Conservation (phyloP, 1,140 invertebrate genomes). For the Hyles vespertilio region DNA sequence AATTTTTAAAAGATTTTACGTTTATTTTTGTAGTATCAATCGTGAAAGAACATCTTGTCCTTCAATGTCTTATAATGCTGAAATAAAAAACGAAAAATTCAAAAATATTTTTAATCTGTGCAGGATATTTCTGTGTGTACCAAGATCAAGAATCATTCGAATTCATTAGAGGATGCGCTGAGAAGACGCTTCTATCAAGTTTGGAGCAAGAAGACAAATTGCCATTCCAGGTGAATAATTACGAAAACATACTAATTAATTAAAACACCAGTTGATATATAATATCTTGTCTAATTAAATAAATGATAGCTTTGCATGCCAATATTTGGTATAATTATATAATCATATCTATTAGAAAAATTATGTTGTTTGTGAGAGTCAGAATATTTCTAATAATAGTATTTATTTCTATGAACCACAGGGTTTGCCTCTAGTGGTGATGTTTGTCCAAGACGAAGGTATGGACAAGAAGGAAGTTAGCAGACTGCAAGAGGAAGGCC, state of each 20-base stretch:
- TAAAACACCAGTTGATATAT: too few relatives aligned
- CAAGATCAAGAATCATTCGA: conserved; percentile 94
- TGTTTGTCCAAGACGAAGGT: conserved; percentile 90
- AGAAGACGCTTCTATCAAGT: conserved; percentile 94
- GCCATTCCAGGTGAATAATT: conserved; percentile 78
- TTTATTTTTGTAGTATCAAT: too few relatives aligned
- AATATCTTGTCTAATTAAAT: too few relatives aligned
- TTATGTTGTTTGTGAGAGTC: too few relatives aligned
- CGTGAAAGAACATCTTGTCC: too few relatives aligned
- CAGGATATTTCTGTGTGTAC: conserved; percentile 92
- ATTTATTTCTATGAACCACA: conserved; percentile 56
- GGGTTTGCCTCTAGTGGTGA: conserved; percentile 92
- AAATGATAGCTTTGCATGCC: too few relatives aligned
- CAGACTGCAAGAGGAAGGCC: conserved; percentile 91
- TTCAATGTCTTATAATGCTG: too few relatives aligned
- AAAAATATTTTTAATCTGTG: conserved; percentile 10
- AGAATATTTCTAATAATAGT: neutral
- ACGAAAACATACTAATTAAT: too few relatives aligned
- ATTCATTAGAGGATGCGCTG: conserved; percentile 92
- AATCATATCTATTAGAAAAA: too few relatives aligned
- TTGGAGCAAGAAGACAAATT: conserved; percentile 92
- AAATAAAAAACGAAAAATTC: neutral
- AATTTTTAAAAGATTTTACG: too few relatives aligned
- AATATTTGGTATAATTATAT: too few relatives aligned
- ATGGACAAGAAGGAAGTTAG: conserved; percentile 89